These are phyloP conservation scores for Heliconius ismenius DNA, from an alignment of 2,888 invertebrate species.

Conservation along the genomic window DNA sequence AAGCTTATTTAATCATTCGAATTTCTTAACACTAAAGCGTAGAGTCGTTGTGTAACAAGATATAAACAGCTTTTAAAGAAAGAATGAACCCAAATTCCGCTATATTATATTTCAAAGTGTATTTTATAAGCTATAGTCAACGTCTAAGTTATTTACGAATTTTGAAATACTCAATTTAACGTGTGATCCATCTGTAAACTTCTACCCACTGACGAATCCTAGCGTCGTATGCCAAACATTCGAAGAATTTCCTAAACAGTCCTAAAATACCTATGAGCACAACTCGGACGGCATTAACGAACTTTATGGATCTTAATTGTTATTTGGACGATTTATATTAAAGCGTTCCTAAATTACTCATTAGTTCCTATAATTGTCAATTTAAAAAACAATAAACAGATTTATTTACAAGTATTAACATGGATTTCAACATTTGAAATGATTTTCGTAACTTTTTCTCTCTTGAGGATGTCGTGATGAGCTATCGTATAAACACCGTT, in stretches of 20 bases:
- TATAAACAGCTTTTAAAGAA: neutral
- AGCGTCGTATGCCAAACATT: conserved; percentile 26
- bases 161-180: conserved; percentile 1
- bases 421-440: conserved; percentile 17
- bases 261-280: conserved; percentile 39
- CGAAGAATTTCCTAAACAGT: conserved; percentile 35
- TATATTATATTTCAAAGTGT: neutral
- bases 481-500: conserved; percentile 29
- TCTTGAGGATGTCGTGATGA: conserved; percentile 9
- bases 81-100: neutral
- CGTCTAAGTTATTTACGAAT: neutral
- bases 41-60: neutral
- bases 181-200: conserved; percentile 10
- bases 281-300: conserved; percentile 26
- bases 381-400: neutral
- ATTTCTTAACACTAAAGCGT: neutral
- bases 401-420: conserved; percentile 15
- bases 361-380: conserved; percentile 8
- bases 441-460: neutral
- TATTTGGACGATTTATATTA: conserved; percentile 28
- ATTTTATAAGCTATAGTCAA: neutral
- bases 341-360: conserved; percentile 1
- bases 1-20: too few species aligned
- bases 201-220: conserved; percentile 24
- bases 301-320: conserved; percentile 34